phyloP scores from a whole-genome alignment of 2,797 vertebrate genomes.

The Sebastolobus altivelis region DNA sequence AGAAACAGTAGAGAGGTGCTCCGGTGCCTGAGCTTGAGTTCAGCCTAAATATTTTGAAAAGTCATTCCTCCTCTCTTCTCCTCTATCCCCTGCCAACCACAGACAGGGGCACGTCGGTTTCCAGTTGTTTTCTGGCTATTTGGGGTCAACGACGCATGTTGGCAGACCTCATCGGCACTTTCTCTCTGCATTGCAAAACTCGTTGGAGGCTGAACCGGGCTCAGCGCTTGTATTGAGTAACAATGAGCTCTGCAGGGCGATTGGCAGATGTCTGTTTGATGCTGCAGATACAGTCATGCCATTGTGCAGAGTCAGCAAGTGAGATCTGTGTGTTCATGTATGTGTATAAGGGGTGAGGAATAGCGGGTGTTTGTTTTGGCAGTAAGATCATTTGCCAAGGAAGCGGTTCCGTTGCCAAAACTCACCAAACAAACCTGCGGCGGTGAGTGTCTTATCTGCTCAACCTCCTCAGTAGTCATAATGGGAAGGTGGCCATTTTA shows the following conservation, averaged over 20 bases:
- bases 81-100: slow-evolving; percentile 25
- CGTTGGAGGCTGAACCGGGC: slow-evolving; percentile 52
- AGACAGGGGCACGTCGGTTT: slow-evolving; percentile 31
- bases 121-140: slow-evolving; percentile 67
- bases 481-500: slow-evolving; percentile 48
- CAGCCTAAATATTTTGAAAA: slow-evolving; percentile 45
- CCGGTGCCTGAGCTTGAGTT: slow-evolving; percentile 21
- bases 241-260: slow-evolving; percentile 65
- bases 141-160: slow-evolving; percentile 61
- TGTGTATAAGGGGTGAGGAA: slow-evolving; percentile 56
- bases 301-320: slow-evolving; percentile 68
- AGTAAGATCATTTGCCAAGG: slow-evolving; percentile 64
- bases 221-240: slow-evolving; percentile 65
- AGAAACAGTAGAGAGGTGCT: slow-evolving; percentile 34
- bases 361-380: slow-evolving; percentile 69
- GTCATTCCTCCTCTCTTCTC: slow-evolving; percentile 30
- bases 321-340: slow-evolving; percentile 45
- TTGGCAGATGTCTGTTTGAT: slow-evolving; percentile 71
- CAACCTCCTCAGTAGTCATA: slow-evolving; percentile 42
- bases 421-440: slow-evolving; percentile 65
- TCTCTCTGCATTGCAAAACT: slow-evolving; percentile 71
- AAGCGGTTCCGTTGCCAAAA: slow-evolving; percentile 60
- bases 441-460: slow-evolving; percentile 52
- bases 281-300: slow-evolving; percentile 70
- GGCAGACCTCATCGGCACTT: slow-evolving; percentile 59